Percentiles rank a stretch among this genome's conserved stretches.
Evolutionary conservation across 1,140 invertebrate genomes (phyloP).

Genomic region (Lasioglossum albipes): DNA sequence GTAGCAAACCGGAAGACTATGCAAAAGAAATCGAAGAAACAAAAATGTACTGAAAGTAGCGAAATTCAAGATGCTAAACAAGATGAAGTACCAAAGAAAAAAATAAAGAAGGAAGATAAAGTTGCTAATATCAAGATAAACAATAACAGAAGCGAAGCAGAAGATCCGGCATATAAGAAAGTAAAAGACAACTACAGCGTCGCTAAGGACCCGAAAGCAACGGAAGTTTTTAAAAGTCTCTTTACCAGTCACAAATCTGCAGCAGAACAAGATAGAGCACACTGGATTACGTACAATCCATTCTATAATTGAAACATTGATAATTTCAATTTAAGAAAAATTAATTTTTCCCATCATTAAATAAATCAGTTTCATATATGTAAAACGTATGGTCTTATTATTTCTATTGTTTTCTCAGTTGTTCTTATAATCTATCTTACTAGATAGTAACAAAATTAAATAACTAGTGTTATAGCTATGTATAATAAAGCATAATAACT

Average conservation of each 20-base stretch:
- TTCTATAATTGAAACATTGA: conserved; percentile 89
- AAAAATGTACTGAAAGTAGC: conserved; percentile 73
- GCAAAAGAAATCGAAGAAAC: conserved; percentile 87
- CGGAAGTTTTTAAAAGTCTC: conserved; percentile 95
- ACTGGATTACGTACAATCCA: conserved; percentile 99
- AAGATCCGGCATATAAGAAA: conserved; percentile 88
- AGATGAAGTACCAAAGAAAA: conserved; percentile 62
- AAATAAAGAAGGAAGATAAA: conserved; percentile 71
- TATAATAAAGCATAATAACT: conserved; percentile 12
- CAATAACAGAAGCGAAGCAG: conserved; percentile 71
- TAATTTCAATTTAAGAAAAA: conserved; percentile 16
- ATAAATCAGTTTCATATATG: conserved; percentile 22
- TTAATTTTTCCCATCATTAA: conserved; percentile 13
- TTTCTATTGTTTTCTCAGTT: conserved; percentile 17
- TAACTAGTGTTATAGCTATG: conserved; percentile 19
- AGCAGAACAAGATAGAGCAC: conserved; percentile 91
- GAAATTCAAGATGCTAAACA: conserved; percentile 47
- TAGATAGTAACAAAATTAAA: conserved; percentile 29
- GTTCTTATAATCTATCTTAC: conserved; percentile 8
- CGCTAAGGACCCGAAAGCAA: conserved; percentile 94
- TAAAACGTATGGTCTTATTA: conserved; percentile 41
- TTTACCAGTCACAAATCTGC: conserved; percentile 95
- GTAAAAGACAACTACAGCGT: conserved; percentile 90
- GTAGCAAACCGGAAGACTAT: conserved; percentile 83
- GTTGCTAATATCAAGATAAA: conserved; percentile 24